phyloP scores from a whole-genome alignment of 2,797 vertebrate species.

The Thamnophis elegans region DNA sequence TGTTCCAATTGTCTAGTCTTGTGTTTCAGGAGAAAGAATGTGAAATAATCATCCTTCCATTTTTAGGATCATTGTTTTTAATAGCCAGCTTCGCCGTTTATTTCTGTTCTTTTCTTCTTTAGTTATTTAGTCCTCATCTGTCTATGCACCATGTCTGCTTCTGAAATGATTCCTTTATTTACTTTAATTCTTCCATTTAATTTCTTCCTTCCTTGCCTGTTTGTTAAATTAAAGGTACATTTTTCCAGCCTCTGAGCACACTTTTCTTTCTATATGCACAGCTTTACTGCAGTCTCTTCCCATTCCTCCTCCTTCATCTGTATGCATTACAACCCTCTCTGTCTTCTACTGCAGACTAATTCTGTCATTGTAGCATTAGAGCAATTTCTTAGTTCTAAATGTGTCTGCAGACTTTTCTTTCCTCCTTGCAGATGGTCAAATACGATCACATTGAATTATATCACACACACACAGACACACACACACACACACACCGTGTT shows the following conservation, averaged over 20 bases:
- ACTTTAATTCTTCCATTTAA: background rate
- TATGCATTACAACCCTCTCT: slow-evolving; percentile 9
- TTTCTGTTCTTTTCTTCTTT: background rate
- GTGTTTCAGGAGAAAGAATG: background rate
- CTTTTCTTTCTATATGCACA: background rate
- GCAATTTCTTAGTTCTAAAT: slow-evolving; percentile 6
- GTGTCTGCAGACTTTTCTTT: background rate
- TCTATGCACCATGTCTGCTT: background rate
- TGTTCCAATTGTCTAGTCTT: background rate
- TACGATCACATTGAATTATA: background rate
- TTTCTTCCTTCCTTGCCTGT: background rate
- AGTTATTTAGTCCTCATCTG: background rate
- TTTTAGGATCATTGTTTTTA: background rate
- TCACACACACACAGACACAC: no score
- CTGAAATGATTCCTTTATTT: background rate
- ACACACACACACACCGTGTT: no score
- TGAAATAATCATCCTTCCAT: background rate
- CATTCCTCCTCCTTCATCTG: slow-evolving; percentile 3
- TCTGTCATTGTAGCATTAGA: background rate
- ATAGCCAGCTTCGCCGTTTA: background rate
- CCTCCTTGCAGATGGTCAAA: background rate
- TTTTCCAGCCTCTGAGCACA: background rate
- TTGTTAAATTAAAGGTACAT: background rate
- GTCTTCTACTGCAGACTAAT: slow-evolving; percentile 10
- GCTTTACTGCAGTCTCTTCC: background rate